Evolutionary conservation across 2,113 vertebrate species (phyloP).

Genomic region (Oryzias woworae): DNA sequence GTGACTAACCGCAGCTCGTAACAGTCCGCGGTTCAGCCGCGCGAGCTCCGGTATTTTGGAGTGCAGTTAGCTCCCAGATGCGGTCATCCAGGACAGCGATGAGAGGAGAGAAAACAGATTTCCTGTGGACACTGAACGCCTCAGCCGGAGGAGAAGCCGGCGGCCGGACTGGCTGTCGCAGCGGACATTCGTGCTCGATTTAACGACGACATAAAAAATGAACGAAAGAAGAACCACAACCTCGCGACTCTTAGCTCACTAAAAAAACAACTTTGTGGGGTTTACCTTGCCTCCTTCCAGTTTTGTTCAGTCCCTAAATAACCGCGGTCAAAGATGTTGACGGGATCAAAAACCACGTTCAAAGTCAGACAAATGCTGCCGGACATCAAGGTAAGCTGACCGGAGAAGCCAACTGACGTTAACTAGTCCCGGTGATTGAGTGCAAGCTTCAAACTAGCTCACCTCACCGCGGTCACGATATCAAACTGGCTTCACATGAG

Average conservation of each 20-base stretch:
- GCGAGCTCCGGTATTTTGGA: slow-evolving; percentile 9
- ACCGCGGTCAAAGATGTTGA: slow-evolving; percentile 70
- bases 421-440: background rate
- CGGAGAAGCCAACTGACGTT: slow-evolving; percentile 1
- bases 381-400: slow-evolving; percentile 77
- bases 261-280: background rate
- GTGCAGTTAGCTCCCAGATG: slow-evolving; percentile 16
- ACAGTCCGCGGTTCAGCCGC: background rate
- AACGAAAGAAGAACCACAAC: background rate
- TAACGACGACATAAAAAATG: slow-evolving; percentile 1
- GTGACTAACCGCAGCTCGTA: slow-evolving; percentile 14
- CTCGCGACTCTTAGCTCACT: slow-evolving; percentile 1
- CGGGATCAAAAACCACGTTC: slow-evolving; percentile 81
- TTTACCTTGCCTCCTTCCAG: background rate
- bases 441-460: background rate
- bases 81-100: slow-evolving; percentile 38
- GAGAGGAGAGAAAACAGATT: slow-evolving; percentile 42
- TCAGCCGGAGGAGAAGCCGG: slow-evolving; percentile 21
- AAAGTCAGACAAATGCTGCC: slow-evolving; percentile 81
- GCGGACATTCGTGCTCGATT: background rate
- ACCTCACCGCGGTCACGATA: too few relatives aligned
- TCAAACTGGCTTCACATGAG: background rate
- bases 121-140: slow-evolving; percentile 17
- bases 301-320: background rate
- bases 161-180: slow-evolving; percentile 26